phyloP scores from a whole-genome alignment of 2,888 invertebrate genomes.

The Plagodis dolabraria region DNA sequence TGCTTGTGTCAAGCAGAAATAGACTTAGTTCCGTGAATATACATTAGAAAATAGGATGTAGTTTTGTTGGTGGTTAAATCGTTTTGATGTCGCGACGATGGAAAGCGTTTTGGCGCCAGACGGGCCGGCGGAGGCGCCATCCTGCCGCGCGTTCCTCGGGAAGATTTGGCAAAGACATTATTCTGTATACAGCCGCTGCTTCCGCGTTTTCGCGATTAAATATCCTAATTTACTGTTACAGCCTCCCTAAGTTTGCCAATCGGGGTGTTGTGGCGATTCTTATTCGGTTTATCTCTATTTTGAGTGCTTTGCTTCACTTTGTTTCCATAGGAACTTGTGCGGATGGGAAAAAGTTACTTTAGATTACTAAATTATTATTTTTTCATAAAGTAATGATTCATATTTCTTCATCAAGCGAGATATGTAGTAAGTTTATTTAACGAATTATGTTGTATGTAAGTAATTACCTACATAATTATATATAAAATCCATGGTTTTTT shows the following conservation, averaged over 20 bases:
- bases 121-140: slow-evolving; percentile 68
- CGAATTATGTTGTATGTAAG: no score
- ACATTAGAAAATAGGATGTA: neutral
- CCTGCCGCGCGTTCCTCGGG: slow-evolving; percentile 60
- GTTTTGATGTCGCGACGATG: slow-evolving; percentile 46
- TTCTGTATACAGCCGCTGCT: slow-evolving; percentile 56
- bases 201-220: slow-evolving; percentile 67
- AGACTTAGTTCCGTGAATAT: slow-evolving; percentile 7
- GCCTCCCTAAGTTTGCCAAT: slow-evolving; percentile 51
- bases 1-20: slow-evolving; percentile 23
- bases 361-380: no score
- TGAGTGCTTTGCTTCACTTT: slow-evolving; percentile 32
- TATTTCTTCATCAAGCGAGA: no score
- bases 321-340: neutral
- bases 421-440: no score
- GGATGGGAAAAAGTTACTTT: neutral
- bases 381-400: no score
- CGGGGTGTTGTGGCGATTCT: slow-evolving; percentile 34
- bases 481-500: no score
- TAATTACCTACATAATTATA: no score
- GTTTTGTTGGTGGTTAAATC: slow-evolving; percentile 32
- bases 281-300: slow-evolving; percentile 40
- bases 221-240: slow-evolving; percentile 72
- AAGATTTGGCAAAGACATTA: slow-evolving; percentile 57
- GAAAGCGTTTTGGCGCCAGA: slow-evolving; percentile 69